Evolutionary conservation across 2,797 vertebrate species (phyloP).

Genomic region (Diplodus sargus): DNA sequence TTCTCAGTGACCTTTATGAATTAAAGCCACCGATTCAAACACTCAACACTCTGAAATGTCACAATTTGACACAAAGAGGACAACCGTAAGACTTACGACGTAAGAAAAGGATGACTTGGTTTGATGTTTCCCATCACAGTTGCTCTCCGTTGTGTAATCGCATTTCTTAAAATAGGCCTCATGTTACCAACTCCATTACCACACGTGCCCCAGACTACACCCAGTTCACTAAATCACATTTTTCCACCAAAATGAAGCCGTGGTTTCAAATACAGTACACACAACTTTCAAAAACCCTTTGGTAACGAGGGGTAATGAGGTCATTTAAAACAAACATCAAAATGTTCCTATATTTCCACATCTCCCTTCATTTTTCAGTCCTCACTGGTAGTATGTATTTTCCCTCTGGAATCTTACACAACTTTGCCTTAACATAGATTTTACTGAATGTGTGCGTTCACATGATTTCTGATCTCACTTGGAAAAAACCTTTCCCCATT

Average conservation of each 20-base stretch:
- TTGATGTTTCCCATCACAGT: not conserved
- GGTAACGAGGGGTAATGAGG: too few relatives aligned
- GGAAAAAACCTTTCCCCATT: too few relatives aligned
- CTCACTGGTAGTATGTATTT: too few relatives aligned
- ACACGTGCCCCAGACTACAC: not conserved
- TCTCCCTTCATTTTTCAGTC: too few relatives aligned
- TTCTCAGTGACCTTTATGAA: conserved; percentile 1
- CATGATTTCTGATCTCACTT: too few relatives aligned
- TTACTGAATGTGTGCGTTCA: too few relatives aligned
- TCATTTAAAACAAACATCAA: not conserved
- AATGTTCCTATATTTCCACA: not conserved
- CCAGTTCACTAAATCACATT: not conserved
- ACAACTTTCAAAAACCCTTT: not conserved
- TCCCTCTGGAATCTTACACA: too few relatives aligned
- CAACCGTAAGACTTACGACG: too few relatives aligned
- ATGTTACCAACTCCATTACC: not conserved
- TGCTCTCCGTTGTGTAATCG: not conserved
- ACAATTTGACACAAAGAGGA: not conserved
- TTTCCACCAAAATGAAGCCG: not conserved
- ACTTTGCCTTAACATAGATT: too few relatives aligned
- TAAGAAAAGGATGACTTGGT: not conserved
- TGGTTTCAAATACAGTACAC: not conserved
- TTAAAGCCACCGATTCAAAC: not conserved
- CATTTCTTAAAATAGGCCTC: not conserved
- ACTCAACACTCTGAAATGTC: not conserved